A percentile compares a stretch with the other conserved stretches of the same genome.
Evolutionary conservation across 2,888 invertebrate genomes (phyloP).

Genomic region (Malacosoma neustria): DNA sequence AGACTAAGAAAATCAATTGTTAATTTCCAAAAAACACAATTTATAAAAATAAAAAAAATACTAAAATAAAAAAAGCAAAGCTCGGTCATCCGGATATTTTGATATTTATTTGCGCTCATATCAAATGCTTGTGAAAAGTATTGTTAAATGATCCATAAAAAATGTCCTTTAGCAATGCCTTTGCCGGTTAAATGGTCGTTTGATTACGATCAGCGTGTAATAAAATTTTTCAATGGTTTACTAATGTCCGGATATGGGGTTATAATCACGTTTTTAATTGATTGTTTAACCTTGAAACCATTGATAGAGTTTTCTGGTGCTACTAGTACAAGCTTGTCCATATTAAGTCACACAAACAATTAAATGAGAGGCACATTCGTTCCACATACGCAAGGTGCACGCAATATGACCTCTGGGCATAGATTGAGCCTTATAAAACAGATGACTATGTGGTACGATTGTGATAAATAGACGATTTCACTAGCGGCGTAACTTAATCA

Average conservation of each 20-base stretch:
- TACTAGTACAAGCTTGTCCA: background rate
- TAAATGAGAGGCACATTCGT: background rate
- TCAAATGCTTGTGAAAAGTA: too few species aligned
- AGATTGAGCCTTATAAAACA: background rate
- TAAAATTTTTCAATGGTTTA: background rate
- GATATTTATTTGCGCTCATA: too few species aligned
- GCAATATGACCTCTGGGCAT: background rate
- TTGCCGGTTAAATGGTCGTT: too few species aligned
- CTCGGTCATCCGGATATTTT: too few species aligned
- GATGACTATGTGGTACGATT: background rate
- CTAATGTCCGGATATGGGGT: slow-evolving; percentile 3
- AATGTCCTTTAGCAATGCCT: too few species aligned
- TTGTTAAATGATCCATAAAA: too few species aligned
- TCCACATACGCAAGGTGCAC: background rate
- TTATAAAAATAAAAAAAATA: too few species aligned
- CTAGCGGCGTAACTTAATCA: background rate
- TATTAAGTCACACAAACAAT: background rate
- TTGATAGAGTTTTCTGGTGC: slow-evolving; percentile 3
- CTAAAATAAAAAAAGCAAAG: too few species aligned
- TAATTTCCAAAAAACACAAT: too few species aligned
- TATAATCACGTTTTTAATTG: slow-evolving; percentile 10
- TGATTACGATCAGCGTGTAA: too few species aligned
- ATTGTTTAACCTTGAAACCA: slow-evolving; percentile 9
- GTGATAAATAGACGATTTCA: background rate
- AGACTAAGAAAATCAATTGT: too few species aligned